Evolutionary conservation across 1,140 invertebrate species (phyloP).

Genomic region (Pemphigus obesinymphae): DNA sequence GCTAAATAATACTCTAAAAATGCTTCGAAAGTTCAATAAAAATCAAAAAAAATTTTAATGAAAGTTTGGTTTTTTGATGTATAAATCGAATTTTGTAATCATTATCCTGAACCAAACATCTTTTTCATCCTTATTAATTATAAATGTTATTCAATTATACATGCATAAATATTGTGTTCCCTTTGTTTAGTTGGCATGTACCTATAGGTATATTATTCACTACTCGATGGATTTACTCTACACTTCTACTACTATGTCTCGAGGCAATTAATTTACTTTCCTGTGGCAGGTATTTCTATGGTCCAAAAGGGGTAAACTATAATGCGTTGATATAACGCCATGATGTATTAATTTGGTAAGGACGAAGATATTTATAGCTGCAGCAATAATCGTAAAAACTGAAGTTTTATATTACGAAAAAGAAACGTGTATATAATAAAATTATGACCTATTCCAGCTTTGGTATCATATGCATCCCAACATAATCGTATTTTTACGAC

Average conservation of each 20-base stretch:
- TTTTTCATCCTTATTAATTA: too few relatives aligned
- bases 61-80: too few relatives aligned
- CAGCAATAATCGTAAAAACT: neutral
- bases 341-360: constrained; percentile 15
- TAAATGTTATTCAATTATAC: too few relatives aligned
- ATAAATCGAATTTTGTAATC: too few relatives aligned
- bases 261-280: constrained; percentile 3
- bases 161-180: neutral
- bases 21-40: too few relatives aligned
- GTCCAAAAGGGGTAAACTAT: constrained; percentile 7
- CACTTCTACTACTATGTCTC: neutral
- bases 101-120: too few relatives aligned
- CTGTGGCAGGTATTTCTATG: neutral
- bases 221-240: neutral
- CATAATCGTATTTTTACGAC: too few relatives aligned
- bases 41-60: too few relatives aligned
- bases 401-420: neutral
- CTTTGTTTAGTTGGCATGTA: neutral
- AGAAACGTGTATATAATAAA: neutral
- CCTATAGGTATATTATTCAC: too few relatives aligned
- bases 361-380: neutral
- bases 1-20: too few relatives aligned
- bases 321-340: constrained; percentile 18
- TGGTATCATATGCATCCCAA: neutral
- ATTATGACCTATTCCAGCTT: neutral